Percentiles rank a stretch among this genome's conserved stretches.
Conservation (phyloP, 2,888 invertebrate genomes). For the Hirtodrosophila histrioides region DNA sequence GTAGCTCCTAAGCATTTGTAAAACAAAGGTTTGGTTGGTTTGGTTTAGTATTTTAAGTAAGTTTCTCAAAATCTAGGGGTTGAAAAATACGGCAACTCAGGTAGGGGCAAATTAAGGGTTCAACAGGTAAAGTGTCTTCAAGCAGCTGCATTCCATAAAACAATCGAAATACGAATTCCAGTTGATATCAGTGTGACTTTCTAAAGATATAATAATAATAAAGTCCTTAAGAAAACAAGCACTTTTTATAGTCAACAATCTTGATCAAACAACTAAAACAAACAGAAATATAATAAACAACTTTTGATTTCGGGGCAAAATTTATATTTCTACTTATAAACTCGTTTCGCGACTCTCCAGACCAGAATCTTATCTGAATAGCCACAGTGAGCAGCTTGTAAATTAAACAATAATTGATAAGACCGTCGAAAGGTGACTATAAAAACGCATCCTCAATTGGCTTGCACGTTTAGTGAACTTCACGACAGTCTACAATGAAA, state of each 20-base stretch:
- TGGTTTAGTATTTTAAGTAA: too few species aligned
- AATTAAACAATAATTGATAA: slow-evolving; percentile 53
- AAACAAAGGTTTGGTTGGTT: neutral
- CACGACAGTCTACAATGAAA: slow-evolving; percentile 51
- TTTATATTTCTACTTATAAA: slow-evolving; percentile 2
- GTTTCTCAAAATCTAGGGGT: neutral
- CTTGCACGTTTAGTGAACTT: slow-evolving; percentile 44
- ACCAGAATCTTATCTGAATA: slow-evolving; percentile 52
- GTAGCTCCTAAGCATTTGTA: neutral
- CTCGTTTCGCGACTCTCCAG: neutral
- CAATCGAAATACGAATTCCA: too few species aligned
- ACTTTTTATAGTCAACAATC: neutral
- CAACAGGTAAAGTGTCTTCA: neutral
- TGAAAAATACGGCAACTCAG: neutral
- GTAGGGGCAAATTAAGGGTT: neutral
- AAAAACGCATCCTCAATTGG: slow-evolving; percentile 21
- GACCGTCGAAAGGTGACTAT: slow-evolving; percentile 27
- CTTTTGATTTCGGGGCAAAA: slow-evolving; percentile 8
- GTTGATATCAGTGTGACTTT: too few species aligned
- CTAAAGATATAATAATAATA: neutral
- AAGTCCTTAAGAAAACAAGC: neutral
- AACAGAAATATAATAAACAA: neutral
- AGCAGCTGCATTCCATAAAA: too few species aligned
- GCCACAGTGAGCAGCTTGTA: slow-evolving; percentile 27
- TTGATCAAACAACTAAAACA: too few species aligned